A percentile compares a stretch with the other conserved stretches of the same genome.
Evolutionary conservation across 2,888 invertebrate species (phyloP).

Genomic region (Metellina segmentata): DNA sequence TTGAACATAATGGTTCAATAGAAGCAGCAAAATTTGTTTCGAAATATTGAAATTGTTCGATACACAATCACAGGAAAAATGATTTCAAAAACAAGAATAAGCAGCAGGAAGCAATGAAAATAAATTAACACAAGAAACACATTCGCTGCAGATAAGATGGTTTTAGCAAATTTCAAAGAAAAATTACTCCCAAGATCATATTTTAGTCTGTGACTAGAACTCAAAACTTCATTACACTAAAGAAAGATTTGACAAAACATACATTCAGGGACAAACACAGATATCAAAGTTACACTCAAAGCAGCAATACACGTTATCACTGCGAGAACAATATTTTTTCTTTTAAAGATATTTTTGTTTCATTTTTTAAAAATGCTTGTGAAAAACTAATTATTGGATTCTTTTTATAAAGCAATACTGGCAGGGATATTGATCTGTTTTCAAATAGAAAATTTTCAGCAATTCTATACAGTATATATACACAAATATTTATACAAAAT

Average conservation of each 20-base stretch:
- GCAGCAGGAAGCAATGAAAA: background rate
- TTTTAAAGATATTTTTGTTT: background rate
- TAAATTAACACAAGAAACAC: background rate
- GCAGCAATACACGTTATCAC: too few relatives aligned
- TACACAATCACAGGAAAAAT: too few relatives aligned
- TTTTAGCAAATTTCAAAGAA: too few relatives aligned
- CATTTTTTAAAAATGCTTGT: background rate
- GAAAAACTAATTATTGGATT: slow-evolving; percentile 12
- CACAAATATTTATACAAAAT: slow-evolving; percentile 62
- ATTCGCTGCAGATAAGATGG: background rate
- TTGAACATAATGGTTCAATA: too few relatives aligned
- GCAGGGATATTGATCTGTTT: slow-evolving; percentile 14
- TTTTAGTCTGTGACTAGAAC: background rate
- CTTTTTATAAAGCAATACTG: background rate
- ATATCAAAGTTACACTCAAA: background rate
- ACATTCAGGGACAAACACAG: background rate
- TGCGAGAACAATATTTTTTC: background rate
- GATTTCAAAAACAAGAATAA: background rate
- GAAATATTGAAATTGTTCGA: too few relatives aligned
- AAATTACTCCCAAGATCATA: background rate
- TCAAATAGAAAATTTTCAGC: background rate
- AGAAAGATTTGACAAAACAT: background rate
- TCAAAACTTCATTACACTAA: background rate
- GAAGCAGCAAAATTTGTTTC: too few relatives aligned
- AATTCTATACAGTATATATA: slow-evolving; percentile 66